Evolutionary conservation across 1,140 invertebrate genomes (phyloP).

Genomic region (Oncopodura yosiiana): DNA sequence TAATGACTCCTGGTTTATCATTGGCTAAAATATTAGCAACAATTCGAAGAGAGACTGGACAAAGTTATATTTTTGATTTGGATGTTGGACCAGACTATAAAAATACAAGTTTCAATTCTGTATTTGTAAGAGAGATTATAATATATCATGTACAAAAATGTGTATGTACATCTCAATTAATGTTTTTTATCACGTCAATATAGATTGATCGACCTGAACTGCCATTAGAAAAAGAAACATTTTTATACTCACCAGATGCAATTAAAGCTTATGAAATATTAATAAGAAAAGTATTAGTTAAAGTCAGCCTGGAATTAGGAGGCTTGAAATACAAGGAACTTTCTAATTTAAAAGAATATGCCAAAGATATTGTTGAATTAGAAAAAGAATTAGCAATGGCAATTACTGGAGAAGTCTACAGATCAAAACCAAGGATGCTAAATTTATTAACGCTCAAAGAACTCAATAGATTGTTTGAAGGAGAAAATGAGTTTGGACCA

Average conservation of each 20-base stretch:
- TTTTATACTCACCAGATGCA: slow-evolving; percentile 5
- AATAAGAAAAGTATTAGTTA: slow-evolving; percentile 11
- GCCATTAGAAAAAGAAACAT: slow-evolving; percentile 10
- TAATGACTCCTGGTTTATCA: slow-evolving; percentile 12
- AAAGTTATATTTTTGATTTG: slow-evolving; percentile 31
- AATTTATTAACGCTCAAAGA: slow-evolving; percentile 20
- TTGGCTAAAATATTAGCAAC: slow-evolving; percentile 18
- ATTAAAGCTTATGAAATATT: slow-evolving; percentile 13
- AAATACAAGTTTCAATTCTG: slow-evolving; percentile 19
- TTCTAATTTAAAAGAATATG: slow-evolving; percentile 2
- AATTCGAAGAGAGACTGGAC: slow-evolving; percentile 26
- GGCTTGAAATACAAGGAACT: slow-evolving; percentile 2
- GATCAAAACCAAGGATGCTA: slow-evolving; percentile 10
- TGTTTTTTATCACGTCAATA: neutral
- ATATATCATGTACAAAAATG: neutral
- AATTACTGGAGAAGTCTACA: slow-evolving; percentile 3
- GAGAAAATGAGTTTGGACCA: neutral
- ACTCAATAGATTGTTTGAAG: slow-evolving; percentile 17
- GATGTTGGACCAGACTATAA: slow-evolving; percentile 19
- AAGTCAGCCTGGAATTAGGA: slow-evolving; percentile 7
- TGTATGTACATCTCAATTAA: neutral
- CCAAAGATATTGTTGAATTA: neutral
- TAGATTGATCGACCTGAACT: slow-evolving; percentile 32
- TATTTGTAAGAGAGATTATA: slow-evolving; percentile 26
- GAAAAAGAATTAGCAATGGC: slow-evolving; percentile 7